Percentiles rank a stretch among this genome's conserved stretches.
phyloP scores from a whole-genome alignment of 2,113 vertebrate species.

The Sylvilagus bachmani region DNA sequence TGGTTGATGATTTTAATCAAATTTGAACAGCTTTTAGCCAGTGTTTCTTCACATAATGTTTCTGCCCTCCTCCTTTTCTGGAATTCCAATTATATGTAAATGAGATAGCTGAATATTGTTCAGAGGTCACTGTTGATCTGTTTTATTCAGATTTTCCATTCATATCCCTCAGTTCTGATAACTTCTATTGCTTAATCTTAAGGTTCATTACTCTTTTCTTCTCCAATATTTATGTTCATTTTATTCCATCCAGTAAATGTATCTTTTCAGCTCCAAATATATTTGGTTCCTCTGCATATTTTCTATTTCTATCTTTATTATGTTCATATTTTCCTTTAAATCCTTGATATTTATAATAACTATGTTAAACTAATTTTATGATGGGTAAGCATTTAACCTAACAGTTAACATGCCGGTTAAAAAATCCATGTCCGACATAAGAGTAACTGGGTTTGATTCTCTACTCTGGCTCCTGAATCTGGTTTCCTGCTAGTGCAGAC shows the following conservation, averaged over 20 bases:
- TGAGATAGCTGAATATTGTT: background rate
- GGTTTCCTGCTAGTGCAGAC: too few species aligned
- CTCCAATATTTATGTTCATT: background rate
- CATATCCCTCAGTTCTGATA: background rate
- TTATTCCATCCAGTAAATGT: background rate
- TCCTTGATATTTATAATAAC: background rate
- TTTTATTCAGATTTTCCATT: slow-evolving; percentile 11
- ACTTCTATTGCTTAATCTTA: background rate
- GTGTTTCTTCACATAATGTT: background rate
- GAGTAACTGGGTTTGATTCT: too few species aligned
- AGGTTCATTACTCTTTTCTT: slow-evolving; percentile 19
- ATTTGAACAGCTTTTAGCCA: slow-evolving; percentile 23
- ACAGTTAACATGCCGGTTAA: too few species aligned
- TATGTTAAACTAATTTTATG: background rate
- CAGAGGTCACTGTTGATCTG: background rate
- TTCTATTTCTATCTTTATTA: slow-evolving; percentile 17
- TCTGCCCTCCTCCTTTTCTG: background rate
- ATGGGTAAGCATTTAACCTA: too few species aligned
- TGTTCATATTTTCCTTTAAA: background rate
- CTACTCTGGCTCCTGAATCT: too few species aligned
- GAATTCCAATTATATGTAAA: background rate
- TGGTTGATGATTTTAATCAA: slow-evolving; percentile 3
- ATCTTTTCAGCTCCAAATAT: background rate
- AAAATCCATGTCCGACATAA: too few species aligned
- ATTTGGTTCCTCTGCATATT: slow-evolving; percentile 19